A percentile compares a stretch with the other conserved stretches of the same genome.
Evolutionary conservation across 2,888 invertebrate species (phyloP).

Genomic region (Acleris sparsana): DNA sequence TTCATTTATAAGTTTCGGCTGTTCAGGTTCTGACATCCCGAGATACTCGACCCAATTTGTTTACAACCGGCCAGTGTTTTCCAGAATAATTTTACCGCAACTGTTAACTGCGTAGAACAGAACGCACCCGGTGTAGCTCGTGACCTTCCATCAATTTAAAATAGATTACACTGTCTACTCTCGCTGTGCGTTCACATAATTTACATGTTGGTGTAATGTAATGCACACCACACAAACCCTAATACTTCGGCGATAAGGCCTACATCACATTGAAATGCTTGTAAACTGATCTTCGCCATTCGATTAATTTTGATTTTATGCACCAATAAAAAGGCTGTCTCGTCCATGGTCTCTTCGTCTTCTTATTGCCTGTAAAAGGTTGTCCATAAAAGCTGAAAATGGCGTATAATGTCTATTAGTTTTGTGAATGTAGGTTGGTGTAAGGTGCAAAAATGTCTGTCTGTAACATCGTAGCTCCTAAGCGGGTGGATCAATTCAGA

Average conservation of each 20-base stretch:
- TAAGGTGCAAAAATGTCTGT: too few relatives aligned
- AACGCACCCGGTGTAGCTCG: constrained; percentile 49
- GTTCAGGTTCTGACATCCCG: neutral
- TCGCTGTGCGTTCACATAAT: constrained; percentile 38
- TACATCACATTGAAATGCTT: neutral
- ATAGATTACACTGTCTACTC: constrained; percentile 60
- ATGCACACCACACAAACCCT: constrained; percentile 2
- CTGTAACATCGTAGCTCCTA: too few relatives aligned
- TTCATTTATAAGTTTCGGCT: constrained; percentile 4
- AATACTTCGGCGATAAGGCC: constrained; percentile 9
- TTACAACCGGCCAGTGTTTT: constrained; percentile 47
- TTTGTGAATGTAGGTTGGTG: too few relatives aligned
- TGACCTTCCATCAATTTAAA: constrained; percentile 79
- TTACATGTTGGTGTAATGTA: constrained; percentile 15
- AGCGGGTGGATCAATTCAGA: too few relatives aligned
- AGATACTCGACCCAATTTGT: constrained; percentile 36
- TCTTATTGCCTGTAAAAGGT: constrained; percentile 22
- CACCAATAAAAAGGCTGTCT: constrained; percentile 29
- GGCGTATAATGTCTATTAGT: neutral
- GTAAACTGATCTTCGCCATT: constrained; percentile 2
- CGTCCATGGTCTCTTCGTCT: constrained; percentile 3
- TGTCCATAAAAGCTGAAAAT: constrained; percentile 12
- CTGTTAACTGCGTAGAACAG: constrained; percentile 47
- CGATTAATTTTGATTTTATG: constrained; percentile 20
- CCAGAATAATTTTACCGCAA: constrained; percentile 38